Base-by-base conservation (phyloP, 2,888 invertebrate genomes). In the Notodonta dromedarius region DNA sequence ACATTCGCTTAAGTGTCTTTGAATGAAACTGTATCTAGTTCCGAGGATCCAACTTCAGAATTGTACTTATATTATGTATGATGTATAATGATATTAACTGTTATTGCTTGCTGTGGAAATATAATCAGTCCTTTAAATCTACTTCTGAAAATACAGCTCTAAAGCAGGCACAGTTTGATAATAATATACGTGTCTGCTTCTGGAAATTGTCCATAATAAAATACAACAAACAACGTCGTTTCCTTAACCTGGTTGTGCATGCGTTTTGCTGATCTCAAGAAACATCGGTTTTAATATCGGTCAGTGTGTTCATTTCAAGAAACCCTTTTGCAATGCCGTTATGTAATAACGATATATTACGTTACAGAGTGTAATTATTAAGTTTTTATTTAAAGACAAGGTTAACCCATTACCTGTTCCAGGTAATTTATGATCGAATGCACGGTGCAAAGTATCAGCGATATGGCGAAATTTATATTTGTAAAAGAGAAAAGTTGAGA, bases 301-400 rank as follows among this genome's bases (percentile, higher is more conserved):
- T 57, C 24, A 64, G 53, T 56, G 57, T 62, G 62, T 72, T 62
- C 57, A 64, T 60, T 50, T 50, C 32, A 48, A 56, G 59, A 62
- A 61, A 60, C 57, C 62, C 60, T 72, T 70, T 77, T 71, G 67
- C 70, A 68, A 61, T 60, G 66, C 71, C 70, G 74, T 81, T 80
- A 80, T 74, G 77, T 71, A 83, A 84, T 76, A 71, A 68, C 70
- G 57, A 79, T 74, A 76, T 72, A 67, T 74, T 75, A 73, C 11
- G 35, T 63, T 75, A 73, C 39, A 24, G 65, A 72, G 56, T 67
- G 67, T 67, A 67, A 74, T 76, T 73, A 74, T 73, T 65, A 55
- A 52, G 55, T 60, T 69, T 72, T 65, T 72, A 60, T 71, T 72
- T 65, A 39, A 69, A 71, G 62, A 77, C 76, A 80, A 76, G 73